phyloP scores from a whole-genome alignment of 2,888 invertebrate genomes.

The Balanococcus diminutus region DNA sequence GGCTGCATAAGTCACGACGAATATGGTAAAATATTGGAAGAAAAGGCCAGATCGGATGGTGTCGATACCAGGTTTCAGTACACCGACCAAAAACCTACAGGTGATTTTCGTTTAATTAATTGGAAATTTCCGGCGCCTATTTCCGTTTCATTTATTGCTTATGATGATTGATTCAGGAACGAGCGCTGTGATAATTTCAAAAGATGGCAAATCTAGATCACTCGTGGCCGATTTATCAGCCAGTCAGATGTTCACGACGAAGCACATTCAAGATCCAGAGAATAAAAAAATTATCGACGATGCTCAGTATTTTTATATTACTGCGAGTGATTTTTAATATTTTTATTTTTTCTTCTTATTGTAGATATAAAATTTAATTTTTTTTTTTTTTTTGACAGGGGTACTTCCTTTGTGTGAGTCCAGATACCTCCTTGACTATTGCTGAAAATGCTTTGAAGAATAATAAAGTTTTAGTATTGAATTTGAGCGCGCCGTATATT shows the following conservation, averaged over 20 bases:
- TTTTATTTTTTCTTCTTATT: neutral
- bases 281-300: constrained; percentile 77
- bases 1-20: constrained; percentile 94
- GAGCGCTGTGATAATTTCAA: constrained; percentile 92
- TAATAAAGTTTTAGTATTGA: constrained; percentile 84
- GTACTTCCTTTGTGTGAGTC: constrained; percentile 94
- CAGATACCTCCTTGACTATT: constrained; percentile 82
- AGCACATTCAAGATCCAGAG: constrained; percentile 78
- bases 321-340: constrained; percentile 68
- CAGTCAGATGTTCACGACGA: constrained; percentile 88
- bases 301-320: constrained; percentile 85
- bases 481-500: constrained; percentile 95
- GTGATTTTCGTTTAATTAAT: constrained; percentile 61
- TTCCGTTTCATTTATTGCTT: neutral
- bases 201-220: constrained; percentile 78
- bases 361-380: too few relatives aligned
- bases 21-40: constrained; percentile 81
- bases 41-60: constrained; percentile 80
- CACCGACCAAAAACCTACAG: constrained; percentile 77
- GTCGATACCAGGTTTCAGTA: constrained; percentile 89
- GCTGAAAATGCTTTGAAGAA: constrained; percentile 77
- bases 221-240: constrained; percentile 95
- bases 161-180: too few relatives aligned
- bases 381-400: constrained; percentile 69
- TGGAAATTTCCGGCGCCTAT: neutral